A percentile compares a stretch with the other conserved stretches of the same genome.
Conservation (phyloP, 2,888 invertebrate genomes). For the Laothoe populi region DNA sequence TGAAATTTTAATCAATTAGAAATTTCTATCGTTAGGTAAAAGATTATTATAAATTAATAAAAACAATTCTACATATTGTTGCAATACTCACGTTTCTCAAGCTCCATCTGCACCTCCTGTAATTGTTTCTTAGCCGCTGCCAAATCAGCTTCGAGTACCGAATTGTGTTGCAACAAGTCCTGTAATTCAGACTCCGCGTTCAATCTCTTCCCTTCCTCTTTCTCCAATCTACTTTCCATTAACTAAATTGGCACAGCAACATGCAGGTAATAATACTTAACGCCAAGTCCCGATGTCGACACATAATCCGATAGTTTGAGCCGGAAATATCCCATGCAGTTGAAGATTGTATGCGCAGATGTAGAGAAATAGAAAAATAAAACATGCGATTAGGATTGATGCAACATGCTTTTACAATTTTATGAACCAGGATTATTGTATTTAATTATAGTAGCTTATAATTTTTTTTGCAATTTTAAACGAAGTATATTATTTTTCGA, state of each 20-base stretch:
- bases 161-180: conserved; percentile 88
- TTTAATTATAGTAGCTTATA: not conserved
- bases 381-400: conserved; percentile 73
- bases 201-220: conserved; percentile 86
- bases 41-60: not conserved
- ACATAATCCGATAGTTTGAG: conserved; percentile 40
- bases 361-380: conserved; percentile 62
- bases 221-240: conserved; percentile 86
- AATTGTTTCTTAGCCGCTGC: conserved; percentile 79
- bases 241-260: conserved; percentile 72
- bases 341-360: conserved; percentile 54
- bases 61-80: conserved; percentile 22
- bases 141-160: conserved; percentile 86
- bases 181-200: conserved; percentile 85
- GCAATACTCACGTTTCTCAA: conserved; percentile 70
- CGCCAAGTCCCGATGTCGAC: conserved; percentile 49
- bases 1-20: too few species aligned
- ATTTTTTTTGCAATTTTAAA: not conserved
- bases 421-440: conserved; percentile 12
- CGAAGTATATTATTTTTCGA: too few species aligned
- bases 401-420: too few species aligned
- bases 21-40: too few species aligned
- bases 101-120: conserved; percentile 62
- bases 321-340: conserved; percentile 43
- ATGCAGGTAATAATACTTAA: conserved; percentile 56